Conservation (phyloP, 2,113 vertebrate species). For the Thryonomys swinderianus region DNA sequence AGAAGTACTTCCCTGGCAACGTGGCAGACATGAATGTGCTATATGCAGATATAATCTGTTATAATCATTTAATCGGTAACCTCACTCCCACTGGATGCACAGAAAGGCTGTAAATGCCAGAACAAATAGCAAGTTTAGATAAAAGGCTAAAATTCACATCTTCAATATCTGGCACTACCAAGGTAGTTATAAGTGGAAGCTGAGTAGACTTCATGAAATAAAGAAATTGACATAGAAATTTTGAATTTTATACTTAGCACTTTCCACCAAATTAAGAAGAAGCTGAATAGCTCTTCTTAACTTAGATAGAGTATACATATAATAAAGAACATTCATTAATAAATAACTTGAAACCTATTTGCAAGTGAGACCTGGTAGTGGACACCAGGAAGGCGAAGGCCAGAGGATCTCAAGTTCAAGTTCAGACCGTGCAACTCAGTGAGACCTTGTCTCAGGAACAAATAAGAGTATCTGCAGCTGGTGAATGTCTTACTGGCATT, state of each 20-base stretch:
- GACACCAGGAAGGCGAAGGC: background rate
- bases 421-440: background rate
- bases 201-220: background rate
- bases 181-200: background rate
- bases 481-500: background rate
- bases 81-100: background rate
- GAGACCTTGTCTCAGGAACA: background rate
- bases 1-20: background rate
- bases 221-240: background rate
- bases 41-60: background rate
- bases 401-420: background rate
- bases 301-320: background rate
- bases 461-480: background rate
- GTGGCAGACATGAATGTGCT: background rate
- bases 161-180: background rate
- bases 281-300: background rate
- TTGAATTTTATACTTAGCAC: background rate
- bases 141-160: background rate
- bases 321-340: background rate
- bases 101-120: background rate
- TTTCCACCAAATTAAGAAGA: background rate
- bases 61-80: slow-evolving; percentile 20
- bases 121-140: background rate
- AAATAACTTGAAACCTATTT: slow-evolving; percentile 11
- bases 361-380: background rate